These are phyloP conservation scores for Pica pica DNA, from an alignment of 2,113 vertebrate species.

Conservation along the genomic window DNA sequence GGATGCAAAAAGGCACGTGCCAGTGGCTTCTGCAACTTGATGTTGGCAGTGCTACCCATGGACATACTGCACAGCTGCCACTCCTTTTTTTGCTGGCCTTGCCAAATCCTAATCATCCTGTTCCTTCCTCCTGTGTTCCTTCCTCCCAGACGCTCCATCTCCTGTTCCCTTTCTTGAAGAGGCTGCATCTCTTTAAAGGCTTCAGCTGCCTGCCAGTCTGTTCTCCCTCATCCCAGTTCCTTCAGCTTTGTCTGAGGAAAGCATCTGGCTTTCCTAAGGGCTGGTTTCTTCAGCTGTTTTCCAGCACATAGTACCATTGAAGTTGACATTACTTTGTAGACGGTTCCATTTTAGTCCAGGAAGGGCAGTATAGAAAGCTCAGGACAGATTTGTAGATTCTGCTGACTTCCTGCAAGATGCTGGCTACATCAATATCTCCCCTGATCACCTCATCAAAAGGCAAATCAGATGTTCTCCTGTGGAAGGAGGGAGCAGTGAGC, in stretches of 20 bases:
- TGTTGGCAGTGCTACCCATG: not conserved
- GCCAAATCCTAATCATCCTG: slow-evolving; percentile 22
- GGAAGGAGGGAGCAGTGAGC: not conserved
- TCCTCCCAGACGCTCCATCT: slow-evolving; percentile 20
- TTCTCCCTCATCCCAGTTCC: not conserved
- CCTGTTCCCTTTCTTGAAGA: slow-evolving; percentile 22
- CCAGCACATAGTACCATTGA: not conserved
- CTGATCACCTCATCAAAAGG: not conserved
- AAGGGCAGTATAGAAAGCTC: not conserved
- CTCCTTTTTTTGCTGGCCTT: not conserved
- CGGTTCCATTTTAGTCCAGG: not conserved
- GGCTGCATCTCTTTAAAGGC: not conserved
- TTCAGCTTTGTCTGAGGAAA: not conserved
- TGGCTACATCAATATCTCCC: not conserved
- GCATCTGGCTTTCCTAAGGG: not conserved
- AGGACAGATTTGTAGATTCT: not conserved
- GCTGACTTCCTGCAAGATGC: not conserved
- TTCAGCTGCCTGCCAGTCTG: not conserved
- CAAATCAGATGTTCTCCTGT: not conserved
- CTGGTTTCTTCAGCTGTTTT: not conserved
- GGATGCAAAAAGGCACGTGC: not conserved
- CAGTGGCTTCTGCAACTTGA: not conserved
- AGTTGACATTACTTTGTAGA: not conserved
- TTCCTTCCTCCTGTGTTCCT: slow-evolving; percentile 2
- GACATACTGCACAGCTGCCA: not conserved